phyloP scores from a whole-genome alignment of 2,113 vertebrate species.

The Forbesichthys agassizii region DNA sequence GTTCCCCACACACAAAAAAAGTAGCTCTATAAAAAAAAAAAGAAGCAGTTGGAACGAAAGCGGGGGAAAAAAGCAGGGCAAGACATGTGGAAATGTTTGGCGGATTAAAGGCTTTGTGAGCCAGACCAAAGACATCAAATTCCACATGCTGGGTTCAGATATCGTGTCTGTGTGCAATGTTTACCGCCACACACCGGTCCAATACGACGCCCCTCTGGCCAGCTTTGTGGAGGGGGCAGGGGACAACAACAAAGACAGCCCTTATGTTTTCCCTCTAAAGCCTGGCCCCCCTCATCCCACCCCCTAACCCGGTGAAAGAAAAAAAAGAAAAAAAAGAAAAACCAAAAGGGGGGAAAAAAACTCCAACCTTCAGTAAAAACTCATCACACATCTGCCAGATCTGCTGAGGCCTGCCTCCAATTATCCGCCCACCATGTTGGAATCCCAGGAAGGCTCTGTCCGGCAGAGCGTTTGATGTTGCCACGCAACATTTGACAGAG shows the following conservation, averaged over 20 bases:
- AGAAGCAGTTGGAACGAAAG: no score
- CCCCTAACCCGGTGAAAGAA: constrained; percentile 10
- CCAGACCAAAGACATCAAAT: constrained; percentile 73
- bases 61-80: constrained; percentile 1
- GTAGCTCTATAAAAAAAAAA: constrained; percentile 17
- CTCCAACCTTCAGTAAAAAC: constrained; percentile 62
- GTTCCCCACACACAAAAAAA: constrained; percentile 49
- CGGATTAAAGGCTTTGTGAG: constrained; percentile 67
- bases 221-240: constrained; percentile 52
- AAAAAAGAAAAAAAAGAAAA: constrained; percentile 21
- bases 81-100: constrained; percentile 54
- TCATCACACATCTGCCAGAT: constrained; percentile 74
- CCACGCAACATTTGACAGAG: constrained; percentile 77
- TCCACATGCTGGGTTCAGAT: constrained; percentile 75
- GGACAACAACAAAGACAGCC: constrained; percentile 68
- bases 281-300: constrained; percentile 25
- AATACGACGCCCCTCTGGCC: constrained; percentile 62
- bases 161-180: constrained; percentile 72
- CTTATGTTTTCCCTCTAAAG: constrained; percentile 70
- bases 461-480: constrained; percentile 76
- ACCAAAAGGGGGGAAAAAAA: constrained; percentile 6
- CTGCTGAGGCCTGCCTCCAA: constrained; percentile 73
- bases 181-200: constrained; percentile 64
- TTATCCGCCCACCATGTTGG: constrained; percentile 74
- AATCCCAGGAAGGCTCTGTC: constrained; percentile 74